Percentiles rank a stretch among this genome's conserved stretches.
phyloP scores from a whole-genome alignment of 37 sponge, comb jelly and placozoan species.

The Corticium candelabrum region DNA sequence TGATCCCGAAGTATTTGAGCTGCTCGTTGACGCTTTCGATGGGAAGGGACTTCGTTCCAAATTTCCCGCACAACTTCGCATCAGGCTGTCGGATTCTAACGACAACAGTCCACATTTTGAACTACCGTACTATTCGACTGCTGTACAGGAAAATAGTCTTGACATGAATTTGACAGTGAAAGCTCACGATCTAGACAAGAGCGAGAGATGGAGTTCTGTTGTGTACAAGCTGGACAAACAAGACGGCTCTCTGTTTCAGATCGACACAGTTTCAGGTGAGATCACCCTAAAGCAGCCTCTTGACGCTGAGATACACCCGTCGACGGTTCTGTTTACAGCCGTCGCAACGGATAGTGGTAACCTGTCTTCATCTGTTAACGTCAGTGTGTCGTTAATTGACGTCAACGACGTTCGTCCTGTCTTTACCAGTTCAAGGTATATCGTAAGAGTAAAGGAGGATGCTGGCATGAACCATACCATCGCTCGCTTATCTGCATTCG shows the following conservation, averaged over 20 bases:
- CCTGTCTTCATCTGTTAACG: not conserved
- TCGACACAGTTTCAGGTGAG: not conserved
- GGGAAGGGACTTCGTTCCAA: not conserved
- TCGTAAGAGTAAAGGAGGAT: conserved; percentile 26
- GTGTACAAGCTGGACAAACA: not conserved
- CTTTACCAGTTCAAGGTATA: conserved; percentile 10
- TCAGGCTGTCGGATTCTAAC: not conserved
- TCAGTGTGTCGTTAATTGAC: conserved; percentile 37
- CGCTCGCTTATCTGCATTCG: not conserved
- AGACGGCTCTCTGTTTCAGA: not conserved
- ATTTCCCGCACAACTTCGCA: not conserved
- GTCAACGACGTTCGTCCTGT: conserved; percentile 55
- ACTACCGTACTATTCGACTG: not conserved
- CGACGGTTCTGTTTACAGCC: not conserved
- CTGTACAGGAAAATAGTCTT: not conserved
- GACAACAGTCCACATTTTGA: not conserved
- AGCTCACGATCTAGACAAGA: not conserved
- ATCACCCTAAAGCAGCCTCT: not conserved
- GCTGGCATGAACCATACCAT: not conserved
- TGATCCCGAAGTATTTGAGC: not conserved
- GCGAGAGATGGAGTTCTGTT: not conserved
- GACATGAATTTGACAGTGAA: not conserved
- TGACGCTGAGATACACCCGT: not conserved
- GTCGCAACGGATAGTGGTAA: not conserved
- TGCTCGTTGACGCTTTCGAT: not conserved